A percentile compares a stretch with the other conserved stretches of the same genome.
Conservation (phyloP, 1,140 invertebrate genomes). For the Metopolophium dirhodum region DNA sequence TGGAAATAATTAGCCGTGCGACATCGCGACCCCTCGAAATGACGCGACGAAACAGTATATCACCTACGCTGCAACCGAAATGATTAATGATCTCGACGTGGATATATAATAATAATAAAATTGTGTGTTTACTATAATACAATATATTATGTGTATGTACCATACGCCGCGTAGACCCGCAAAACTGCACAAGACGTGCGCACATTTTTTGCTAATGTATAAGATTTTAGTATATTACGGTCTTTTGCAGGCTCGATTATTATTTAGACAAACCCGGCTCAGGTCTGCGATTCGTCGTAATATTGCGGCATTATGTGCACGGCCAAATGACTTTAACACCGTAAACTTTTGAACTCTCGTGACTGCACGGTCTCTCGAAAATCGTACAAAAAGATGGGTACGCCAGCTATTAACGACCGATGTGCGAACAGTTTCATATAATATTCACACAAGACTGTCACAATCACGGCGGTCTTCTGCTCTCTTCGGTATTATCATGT, state of each 20-base stretch:
- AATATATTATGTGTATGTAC: neutral
- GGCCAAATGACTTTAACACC: neutral
- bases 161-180: too few species aligned
- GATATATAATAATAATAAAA: neutral
- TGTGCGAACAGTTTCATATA: too few species aligned
- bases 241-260: too few species aligned
- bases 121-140: neutral
- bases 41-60: neutral
- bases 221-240: neutral
- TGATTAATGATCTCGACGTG: neutral
- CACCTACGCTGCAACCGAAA: neutral
- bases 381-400: too few species aligned
- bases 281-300: too few species aligned
- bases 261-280: too few species aligned
- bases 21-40: neutral
- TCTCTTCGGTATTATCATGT: too few species aligned
- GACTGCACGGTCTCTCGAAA: too few species aligned
- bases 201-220: neutral
- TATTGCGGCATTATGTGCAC: too few species aligned
- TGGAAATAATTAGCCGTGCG: conserved; percentile 38
- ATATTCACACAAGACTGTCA: too few species aligned
- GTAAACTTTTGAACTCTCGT: neutral
- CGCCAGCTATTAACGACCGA: too few species aligned
- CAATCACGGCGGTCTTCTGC: too few species aligned
- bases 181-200: neutral